Evolutionary conservation across 2,797 vertebrate species (phyloP).

Genomic region (Crossoptilon crossoptilon): DNA sequence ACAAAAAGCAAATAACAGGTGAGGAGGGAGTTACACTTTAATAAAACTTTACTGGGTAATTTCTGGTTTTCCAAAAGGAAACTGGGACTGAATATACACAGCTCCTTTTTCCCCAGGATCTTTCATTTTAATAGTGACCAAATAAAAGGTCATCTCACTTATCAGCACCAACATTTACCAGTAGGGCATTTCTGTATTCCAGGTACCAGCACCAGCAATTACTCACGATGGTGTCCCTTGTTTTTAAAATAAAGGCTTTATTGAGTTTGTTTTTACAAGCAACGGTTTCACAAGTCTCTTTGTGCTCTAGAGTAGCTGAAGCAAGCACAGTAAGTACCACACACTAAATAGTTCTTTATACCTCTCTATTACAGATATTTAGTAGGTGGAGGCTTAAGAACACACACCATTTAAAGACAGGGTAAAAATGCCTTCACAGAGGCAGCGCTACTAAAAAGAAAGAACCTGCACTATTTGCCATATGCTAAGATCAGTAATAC

Average conservation of each 20-base stretch:
- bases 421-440: conserved; percentile 3
- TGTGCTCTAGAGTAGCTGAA: neutral
- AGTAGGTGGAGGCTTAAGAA: neutral
- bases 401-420: neutral
- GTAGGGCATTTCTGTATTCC: neutral
- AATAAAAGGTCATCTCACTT: neutral
- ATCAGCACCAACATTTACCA: neutral
- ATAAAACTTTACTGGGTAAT: neutral
- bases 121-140: neutral
- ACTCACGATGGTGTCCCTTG: neutral
- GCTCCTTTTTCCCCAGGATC: neutral
- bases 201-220: neutral
- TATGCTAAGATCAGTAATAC: conserved; percentile 28
- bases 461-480: neutral
- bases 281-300: neutral
- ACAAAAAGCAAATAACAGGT: neutral
- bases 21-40: neutral
- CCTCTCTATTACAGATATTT: neutral
- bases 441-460: neutral
- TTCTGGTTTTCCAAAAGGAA: neutral
- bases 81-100: neutral
- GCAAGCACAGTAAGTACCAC: neutral
- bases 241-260: conserved; percentile 14
- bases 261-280: neutral
- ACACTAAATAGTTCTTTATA: conserved; percentile 14